A percentile compares a stretch with the other conserved stretches of the same genome.
phyloP scores from a whole-genome alignment of 2,888 invertebrate species.

The Drosophila helvetica region DNA sequence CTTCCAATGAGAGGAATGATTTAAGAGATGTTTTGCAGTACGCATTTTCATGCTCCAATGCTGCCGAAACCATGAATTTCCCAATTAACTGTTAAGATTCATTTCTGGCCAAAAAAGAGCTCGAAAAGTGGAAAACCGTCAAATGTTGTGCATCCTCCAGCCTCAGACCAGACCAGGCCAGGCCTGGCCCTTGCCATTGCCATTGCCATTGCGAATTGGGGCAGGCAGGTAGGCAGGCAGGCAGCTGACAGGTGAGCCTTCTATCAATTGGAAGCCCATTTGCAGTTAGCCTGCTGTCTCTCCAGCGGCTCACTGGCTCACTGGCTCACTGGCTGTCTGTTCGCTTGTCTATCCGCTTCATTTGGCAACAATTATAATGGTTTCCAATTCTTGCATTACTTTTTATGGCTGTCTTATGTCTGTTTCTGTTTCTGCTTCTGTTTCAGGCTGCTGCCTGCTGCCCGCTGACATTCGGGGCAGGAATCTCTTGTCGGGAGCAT shows the following conservation, averaged over 20 bases:
- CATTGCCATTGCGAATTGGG: constrained; percentile 23
- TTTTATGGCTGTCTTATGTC: constrained; percentile 29
- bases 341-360: constrained; percentile 26
- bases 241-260: constrained; percentile 6
- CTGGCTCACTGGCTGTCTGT: constrained; percentile 14
- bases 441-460: neutral
- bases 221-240: constrained; percentile 21
- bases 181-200: neutral
- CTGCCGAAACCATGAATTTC: no score
- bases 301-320: constrained; percentile 1
- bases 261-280: constrained; percentile 41
- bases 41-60: no score
- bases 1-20: no score
- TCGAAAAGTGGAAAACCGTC: neutral
- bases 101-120: neutral
- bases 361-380: constrained; percentile 46
- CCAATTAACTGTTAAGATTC: no score
- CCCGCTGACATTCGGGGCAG: neutral
- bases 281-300: constrained; percentile 4
- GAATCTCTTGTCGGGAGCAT: constrained; percentile 34
- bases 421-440: neutral
- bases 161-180: no score
- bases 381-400: constrained; percentile 42
- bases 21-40: no score
- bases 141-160: no score